A percentile compares a stretch with the other conserved stretches of the same genome.
phyloP scores from a whole-genome alignment of 1,140 invertebrate species.

The Aphidius ervi region DNA sequence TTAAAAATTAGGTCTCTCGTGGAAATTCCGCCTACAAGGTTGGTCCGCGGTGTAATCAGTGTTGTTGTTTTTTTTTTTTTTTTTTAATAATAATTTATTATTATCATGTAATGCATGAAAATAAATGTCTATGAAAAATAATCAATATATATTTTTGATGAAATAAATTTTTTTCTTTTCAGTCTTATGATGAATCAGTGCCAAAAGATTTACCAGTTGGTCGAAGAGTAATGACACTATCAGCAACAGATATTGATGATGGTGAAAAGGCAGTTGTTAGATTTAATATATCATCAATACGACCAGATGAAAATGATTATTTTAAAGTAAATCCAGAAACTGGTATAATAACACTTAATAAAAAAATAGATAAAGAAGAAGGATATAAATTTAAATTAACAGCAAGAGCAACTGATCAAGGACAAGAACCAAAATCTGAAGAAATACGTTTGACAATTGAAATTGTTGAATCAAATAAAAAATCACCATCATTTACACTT shows the following conservation, averaged over 20 bases:
- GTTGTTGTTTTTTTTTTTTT: slow-evolving; percentile 1
- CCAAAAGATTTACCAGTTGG: slow-evolving; percentile 66
- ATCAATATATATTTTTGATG: neutral
- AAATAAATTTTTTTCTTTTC: slow-evolving; percentile 33
- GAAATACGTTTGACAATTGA: slow-evolving; percentile 73
- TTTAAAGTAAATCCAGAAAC: slow-evolving; percentile 74
- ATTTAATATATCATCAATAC: slow-evolving; percentile 60
- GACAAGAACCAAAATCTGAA: slow-evolving; percentile 58
- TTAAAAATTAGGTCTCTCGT: slow-evolving; percentile 10
- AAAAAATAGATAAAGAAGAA: slow-evolving; percentile 63
- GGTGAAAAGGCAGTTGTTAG: slow-evolving; percentile 75
- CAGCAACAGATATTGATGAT: slow-evolving; percentile 84
- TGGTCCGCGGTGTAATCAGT: slow-evolving; percentile 7
- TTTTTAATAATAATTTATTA: neutral
- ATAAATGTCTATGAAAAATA: neutral
- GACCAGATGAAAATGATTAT: slow-evolving; percentile 59
- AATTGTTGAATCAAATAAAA: slow-evolving; percentile 83
- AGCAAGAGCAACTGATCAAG: slow-evolving; percentile 74
- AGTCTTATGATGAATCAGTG: slow-evolving; percentile 71
- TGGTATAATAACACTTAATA: slow-evolving; percentile 73
- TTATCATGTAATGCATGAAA: neutral
- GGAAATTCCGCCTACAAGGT: slow-evolving; percentile 14
- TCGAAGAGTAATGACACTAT: slow-evolving; percentile 80
- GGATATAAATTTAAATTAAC: slow-evolving; percentile 68
- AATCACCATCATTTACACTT: slow-evolving; percentile 69